phyloP scores from a whole-genome alignment of 2,888 invertebrate species.

The Watsonalla binaria region DNA sequence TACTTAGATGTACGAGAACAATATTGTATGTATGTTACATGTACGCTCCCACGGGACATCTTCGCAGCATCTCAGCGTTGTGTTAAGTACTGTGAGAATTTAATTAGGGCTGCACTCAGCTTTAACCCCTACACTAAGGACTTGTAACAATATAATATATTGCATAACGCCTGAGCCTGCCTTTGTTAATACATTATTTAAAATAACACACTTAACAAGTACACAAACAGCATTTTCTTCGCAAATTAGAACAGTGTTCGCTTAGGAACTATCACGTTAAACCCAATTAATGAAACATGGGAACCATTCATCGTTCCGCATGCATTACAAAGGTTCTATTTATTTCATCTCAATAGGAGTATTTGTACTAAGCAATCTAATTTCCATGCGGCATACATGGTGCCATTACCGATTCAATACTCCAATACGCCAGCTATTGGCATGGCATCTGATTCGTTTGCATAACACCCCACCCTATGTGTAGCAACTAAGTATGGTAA shows the following conservation, averaged over 20 bases:
- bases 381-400: not conserved
- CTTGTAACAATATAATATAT: slow-evolving; percentile 5
- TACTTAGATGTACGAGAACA: too few relatives aligned
- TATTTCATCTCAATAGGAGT: not conserved
- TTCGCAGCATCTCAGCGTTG: slow-evolving; percentile 7
- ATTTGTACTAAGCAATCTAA: not conserved
- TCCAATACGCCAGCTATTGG: slow-evolving; percentile 32
- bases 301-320: not conserved
- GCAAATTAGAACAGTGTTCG: too few relatives aligned
- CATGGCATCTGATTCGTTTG: slow-evolving; percentile 32
- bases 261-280: not conserved
- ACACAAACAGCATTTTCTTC: not conserved
- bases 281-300: not conserved
- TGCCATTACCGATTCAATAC: slow-evolving; percentile 29
- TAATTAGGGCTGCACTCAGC: slow-evolving; percentile 22
- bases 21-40: too few relatives aligned
- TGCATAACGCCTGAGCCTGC: not conserved
- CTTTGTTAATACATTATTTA: not conserved
- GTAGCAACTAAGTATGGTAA: slow-evolving; percentile 1
- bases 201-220: not conserved
- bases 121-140: slow-evolving; percentile 10
- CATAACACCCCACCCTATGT: slow-evolving; percentile 34
- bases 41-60: not conserved
- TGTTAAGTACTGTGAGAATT: slow-evolving; percentile 10
- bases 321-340: not conserved